A percentile compares a stretch with the other conserved stretches of the same genome.
phyloP scores from a whole-genome alignment of 2,888 invertebrate genomes.

The Chrysolina americana region DNA sequence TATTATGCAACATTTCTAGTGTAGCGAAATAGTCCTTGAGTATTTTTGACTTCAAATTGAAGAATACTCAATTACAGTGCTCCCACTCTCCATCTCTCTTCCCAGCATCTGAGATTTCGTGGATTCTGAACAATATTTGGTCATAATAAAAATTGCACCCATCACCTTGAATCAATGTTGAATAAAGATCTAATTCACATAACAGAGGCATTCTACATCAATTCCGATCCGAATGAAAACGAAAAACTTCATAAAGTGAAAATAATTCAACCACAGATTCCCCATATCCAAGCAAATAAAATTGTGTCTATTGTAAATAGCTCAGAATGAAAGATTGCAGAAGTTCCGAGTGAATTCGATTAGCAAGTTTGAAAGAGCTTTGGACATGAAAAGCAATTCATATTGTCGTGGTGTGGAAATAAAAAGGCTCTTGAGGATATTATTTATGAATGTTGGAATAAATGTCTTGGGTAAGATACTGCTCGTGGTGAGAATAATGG shows the following conservation, averaged over 20 bases:
- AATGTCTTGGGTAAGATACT: conserved; percentile 22
- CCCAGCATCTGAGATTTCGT: no score
- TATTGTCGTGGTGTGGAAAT: conserved; percentile 39
- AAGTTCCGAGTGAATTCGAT: conserved; percentile 38
- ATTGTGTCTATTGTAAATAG: conserved; percentile 24
- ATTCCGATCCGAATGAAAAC: not conserved
- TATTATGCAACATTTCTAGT: no score
- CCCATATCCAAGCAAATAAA: conserved; percentile 19
- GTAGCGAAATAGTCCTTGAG: not conserved
- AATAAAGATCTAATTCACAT: not conserved
- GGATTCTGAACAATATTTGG: no score
- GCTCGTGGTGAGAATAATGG: not conserved
- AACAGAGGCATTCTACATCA: not conserved
- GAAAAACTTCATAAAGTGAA: conserved; percentile 3
- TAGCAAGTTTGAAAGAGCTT: conserved; percentile 39
- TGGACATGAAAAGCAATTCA: conserved; percentile 40
- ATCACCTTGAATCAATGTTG: not conserved
- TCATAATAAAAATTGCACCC: no score
- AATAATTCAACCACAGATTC: conserved; percentile 8
- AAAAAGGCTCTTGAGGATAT: conserved; percentile 31
- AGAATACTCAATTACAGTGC: not conserved
- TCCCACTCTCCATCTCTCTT: no score
- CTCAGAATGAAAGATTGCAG: conserved; percentile 35
- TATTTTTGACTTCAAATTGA: not conserved
- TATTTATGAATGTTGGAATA: conserved; percentile 37